Evolutionary conservation across 1,140 invertebrate species (phyloP).

Genomic region (Hesperophylax magnus): DNA sequence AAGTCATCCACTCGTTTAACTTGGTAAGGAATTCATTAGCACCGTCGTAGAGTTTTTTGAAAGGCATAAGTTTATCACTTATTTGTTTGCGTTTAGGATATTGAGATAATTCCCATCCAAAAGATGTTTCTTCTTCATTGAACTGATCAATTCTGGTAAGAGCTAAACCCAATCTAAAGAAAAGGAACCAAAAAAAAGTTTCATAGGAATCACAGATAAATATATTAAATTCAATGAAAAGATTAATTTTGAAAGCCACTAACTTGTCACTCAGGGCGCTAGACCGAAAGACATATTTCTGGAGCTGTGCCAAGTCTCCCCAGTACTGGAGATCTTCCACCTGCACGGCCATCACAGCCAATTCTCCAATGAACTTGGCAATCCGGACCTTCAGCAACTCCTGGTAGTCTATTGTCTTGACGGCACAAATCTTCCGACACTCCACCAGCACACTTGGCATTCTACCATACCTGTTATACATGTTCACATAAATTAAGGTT

Average conservation of each 20-base stretch:
- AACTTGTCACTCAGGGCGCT: slow-evolving; percentile 80
- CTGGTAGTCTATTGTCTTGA: slow-evolving; percentile 91
- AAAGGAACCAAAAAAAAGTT: slow-evolving; percentile 59
- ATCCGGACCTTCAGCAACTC: slow-evolving; percentile 74
- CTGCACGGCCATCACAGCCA: slow-evolving; percentile 85
- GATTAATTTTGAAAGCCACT: no score
- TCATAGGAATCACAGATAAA: no score
- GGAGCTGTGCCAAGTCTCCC: slow-evolving; percentile 89
- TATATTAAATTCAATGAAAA: no score
- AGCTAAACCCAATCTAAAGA: slow-evolving; percentile 73
- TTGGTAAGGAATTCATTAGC: slow-evolving; percentile 89
- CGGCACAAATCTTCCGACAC: slow-evolving; percentile 82
- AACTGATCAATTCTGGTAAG: slow-evolving; percentile 89
- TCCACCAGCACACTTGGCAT: slow-evolving; percentile 88
- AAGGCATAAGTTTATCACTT: slow-evolving; percentile 85
- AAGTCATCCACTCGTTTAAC: slow-evolving; percentile 86
- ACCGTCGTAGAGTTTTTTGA: slow-evolving; percentile 91
- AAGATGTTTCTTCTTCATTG: slow-evolving; percentile 93
- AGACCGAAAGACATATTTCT: slow-evolving; percentile 88
- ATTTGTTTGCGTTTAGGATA: slow-evolving; percentile 88
- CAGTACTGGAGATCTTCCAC: slow-evolving; percentile 90
- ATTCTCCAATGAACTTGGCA: slow-evolving; percentile 82
- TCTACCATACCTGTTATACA: slow-evolving; percentile 73
- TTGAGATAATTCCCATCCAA: slow-evolving; percentile 89
- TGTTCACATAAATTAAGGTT: no score